Conservation (phyloP, 2,888 invertebrate species). For the Empis stercorea region DNA sequence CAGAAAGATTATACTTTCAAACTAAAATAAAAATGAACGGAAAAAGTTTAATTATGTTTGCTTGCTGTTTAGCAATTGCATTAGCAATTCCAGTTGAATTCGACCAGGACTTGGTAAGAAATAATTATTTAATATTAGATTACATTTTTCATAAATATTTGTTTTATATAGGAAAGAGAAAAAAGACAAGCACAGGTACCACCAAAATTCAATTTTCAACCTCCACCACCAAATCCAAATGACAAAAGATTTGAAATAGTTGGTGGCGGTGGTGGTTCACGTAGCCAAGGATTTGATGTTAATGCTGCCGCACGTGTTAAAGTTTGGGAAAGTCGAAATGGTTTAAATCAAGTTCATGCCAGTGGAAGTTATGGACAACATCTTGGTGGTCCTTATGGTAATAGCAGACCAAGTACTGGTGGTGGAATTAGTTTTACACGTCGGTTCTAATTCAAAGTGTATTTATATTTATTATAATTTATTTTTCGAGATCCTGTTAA, state of each 20-base stretch:
- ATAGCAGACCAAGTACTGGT: background rate
- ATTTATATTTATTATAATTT: too few species aligned
- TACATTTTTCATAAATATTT: too few species aligned
- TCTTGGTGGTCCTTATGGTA: conserved; percentile 1
- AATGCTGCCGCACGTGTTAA: background rate
- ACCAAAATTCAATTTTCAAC: background rate
- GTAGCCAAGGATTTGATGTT: background rate
- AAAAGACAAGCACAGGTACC: background rate
- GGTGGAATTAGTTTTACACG: background rate
- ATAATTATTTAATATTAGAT: too few species aligned
- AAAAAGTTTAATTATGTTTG: too few species aligned
- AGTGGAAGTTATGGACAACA: background rate
- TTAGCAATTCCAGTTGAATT: too few species aligned
- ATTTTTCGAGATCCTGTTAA: too few species aligned
- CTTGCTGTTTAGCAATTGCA: too few species aligned
- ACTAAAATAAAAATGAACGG: too few species aligned
- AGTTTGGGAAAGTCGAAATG: background rate
- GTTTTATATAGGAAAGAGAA: too few species aligned
- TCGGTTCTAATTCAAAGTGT: background rate
- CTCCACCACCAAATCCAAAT: background rate
- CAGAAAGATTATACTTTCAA: too few species aligned
- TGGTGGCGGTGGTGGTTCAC: background rate
- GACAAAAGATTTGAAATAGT: background rate
- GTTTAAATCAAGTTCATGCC: background rate
- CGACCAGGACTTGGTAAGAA: too few species aligned